phyloP scores from a whole-genome alignment of 2,113 vertebrate genomes.

The Cygnus atratus region DNA sequence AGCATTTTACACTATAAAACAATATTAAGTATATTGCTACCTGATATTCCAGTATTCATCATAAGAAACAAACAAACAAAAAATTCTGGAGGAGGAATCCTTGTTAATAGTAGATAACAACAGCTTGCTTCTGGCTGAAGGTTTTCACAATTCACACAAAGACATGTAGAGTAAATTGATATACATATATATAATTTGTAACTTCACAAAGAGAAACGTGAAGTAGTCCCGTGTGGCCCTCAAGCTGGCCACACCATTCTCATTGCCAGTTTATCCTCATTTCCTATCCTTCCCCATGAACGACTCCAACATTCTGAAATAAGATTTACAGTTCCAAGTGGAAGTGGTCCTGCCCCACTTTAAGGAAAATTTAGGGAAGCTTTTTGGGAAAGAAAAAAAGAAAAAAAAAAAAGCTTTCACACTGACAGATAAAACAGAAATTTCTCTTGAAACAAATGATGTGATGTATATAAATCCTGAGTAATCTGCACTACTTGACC shows the following conservation, averaged over 20 bases:
- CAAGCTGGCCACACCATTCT: background rate
- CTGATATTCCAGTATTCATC: background rate
- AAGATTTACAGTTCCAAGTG: background rate
- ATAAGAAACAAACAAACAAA: background rate
- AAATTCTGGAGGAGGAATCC: background rate
- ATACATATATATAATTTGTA: background rate
- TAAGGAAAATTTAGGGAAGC: background rate
- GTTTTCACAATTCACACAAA: background rate
- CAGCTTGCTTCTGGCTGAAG: background rate
- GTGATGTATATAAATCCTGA: background rate
- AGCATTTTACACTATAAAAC: background rate
- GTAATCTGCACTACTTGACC: background rate
- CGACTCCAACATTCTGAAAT: background rate
- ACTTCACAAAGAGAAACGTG: background rate
- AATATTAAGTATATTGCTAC: background rate
- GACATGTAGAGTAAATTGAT: background rate
- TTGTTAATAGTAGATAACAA: background rate
- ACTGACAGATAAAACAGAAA: background rate
- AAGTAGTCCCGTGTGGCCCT: background rate
- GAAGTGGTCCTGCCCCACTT: background rate
- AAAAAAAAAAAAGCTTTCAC: background rate
- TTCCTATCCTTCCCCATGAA: background rate
- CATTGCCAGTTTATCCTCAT: background rate
- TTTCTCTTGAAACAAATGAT: background rate
- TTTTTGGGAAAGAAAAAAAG: too few relatives aligned